These are phyloP conservation scores for Odontamblyopus rebecca DNA, from an alignment of 2,797 vertebrate species.

Conservation along the genomic window DNA sequence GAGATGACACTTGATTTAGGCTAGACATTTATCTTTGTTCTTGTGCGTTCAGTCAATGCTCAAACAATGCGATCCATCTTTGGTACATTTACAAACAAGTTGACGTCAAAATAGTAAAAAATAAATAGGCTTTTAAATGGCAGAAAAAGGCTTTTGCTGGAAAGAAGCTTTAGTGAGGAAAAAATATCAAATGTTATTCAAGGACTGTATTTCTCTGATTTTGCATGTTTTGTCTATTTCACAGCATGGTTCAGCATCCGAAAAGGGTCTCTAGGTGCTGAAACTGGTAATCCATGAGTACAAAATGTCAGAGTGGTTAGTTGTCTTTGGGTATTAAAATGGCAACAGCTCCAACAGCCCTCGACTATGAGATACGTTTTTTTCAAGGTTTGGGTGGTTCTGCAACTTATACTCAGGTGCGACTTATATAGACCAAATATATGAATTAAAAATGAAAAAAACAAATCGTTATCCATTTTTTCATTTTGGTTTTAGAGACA, in stretches of 20 bases:
- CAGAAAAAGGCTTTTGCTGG: slow-evolving; percentile 4
- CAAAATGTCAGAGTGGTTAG: neutral
- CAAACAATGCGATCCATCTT: slow-evolving; percentile 16
- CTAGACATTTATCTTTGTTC: slow-evolving; percentile 37
- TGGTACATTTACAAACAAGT: slow-evolving; percentile 9
- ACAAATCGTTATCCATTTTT: too few relatives aligned
- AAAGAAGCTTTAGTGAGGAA: neutral
- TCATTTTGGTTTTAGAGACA: too few relatives aligned
- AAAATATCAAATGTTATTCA: neutral
- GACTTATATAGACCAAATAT: too few relatives aligned
- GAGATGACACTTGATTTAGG: slow-evolving; percentile 22
- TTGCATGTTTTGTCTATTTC: neutral
- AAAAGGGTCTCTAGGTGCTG: neutral
- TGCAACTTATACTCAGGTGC: too few relatives aligned
- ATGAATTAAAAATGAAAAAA: too few relatives aligned
- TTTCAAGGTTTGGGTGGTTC: too few relatives aligned
- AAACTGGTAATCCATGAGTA: neutral
- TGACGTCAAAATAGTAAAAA: neutral
- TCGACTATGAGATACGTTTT: too few relatives aligned
- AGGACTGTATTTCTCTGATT: neutral
- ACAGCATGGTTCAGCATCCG: neutral
- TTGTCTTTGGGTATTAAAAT: neutral
- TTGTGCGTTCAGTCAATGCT: slow-evolving; percentile 35
- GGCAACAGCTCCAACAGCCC: neutral
- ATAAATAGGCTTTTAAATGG: neutral